A percentile compares a stretch with the other conserved stretches of the same genome.
Conservation (phyloP, 2,888 invertebrate genomes). For the Cinara cedri region DNA sequence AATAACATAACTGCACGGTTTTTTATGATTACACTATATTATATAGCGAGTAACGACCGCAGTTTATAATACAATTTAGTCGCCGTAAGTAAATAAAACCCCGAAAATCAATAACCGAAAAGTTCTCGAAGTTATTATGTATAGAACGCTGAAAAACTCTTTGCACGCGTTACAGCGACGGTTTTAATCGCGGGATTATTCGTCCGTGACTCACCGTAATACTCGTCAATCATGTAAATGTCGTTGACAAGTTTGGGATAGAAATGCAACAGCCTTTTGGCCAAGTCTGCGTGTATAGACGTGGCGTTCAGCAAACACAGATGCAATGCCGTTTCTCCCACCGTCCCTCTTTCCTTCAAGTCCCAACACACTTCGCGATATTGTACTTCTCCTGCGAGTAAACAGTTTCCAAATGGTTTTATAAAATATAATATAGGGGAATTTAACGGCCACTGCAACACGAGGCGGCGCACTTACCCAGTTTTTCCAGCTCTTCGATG, state of each 20-base stretch:
- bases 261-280: constrained; percentile 85
- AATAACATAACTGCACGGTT: no score
- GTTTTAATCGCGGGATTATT: not conserved
- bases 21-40: no score
- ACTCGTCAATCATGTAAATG: constrained; percentile 94
- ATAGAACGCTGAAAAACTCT: not conserved
- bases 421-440: no score
- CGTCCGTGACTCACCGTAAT: constrained; percentile 75
- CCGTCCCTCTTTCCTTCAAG: constrained; percentile 88
- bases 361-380: constrained; percentile 92
- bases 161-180: not conserved
- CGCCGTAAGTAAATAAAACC: not conserved
- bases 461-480: constrained; percentile 62
- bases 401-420: not conserved
- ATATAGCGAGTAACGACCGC: no score
- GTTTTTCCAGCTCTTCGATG: constrained; percentile 64
- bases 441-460: not conserved
- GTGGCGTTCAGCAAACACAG: constrained; percentile 91
- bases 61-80: no score
- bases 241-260: constrained; percentile 97
- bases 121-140: not conserved
- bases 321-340: constrained; percentile 94
- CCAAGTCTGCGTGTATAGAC: constrained; percentile 88
- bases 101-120: not conserved
- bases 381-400: constrained; percentile 68